Conservation (phyloP, 2,888 invertebrate genomes). For the Gryllus longicercus region DNA sequence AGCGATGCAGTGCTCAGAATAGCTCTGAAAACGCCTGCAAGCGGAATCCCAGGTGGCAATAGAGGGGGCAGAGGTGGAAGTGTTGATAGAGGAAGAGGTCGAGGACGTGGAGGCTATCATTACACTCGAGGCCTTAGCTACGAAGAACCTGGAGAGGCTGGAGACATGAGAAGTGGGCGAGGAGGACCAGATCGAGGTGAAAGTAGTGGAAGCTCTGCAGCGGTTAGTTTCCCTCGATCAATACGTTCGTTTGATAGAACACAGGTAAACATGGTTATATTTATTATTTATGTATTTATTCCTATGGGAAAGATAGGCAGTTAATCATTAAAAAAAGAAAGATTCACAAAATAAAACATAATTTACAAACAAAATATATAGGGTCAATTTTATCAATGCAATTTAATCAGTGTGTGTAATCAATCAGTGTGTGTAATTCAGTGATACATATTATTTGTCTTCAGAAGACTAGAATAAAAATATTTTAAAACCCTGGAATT, state of each 20-base stretch:
- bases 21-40: constrained; percentile 36
- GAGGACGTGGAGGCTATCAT: constrained; percentile 44
- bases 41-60: constrained; percentile 41
- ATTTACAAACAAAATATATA: no score
- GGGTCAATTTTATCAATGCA: no score
- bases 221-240: constrained; percentile 27
- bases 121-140: constrained; percentile 49
- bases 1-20: constrained; percentile 50
- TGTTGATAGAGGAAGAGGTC: constrained; percentile 40
- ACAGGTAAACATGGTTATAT: constrained; percentile 34
- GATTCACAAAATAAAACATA: no score
- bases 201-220: neutral
- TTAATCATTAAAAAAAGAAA: no score
- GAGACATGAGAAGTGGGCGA: constrained; percentile 36
- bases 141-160: constrained; percentile 49
- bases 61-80: constrained; percentile 46
- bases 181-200: constrained; percentile 34
- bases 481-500: no score
- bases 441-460: no score
- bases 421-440: no score
- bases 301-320: no score
- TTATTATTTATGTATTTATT: no score
- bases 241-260: constrained; percentile 40
- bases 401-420: no score
- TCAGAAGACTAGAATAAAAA: no score